These are phyloP conservation scores for Trimorus sp. DNA, from an alignment of 2,888 invertebrate species.

Conservation along the genomic window DNA sequence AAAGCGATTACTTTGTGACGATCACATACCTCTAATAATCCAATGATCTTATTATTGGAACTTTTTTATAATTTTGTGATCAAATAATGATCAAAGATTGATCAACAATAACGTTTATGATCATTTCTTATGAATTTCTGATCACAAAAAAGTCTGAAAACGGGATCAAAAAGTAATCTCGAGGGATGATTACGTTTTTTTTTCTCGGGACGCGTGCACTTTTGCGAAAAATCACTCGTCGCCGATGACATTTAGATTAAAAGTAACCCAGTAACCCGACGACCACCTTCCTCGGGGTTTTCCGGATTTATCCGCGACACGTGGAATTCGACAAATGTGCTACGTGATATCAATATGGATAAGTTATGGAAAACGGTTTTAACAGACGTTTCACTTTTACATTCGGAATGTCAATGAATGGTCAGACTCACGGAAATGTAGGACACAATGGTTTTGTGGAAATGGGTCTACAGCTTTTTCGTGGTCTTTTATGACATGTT, in stretches of 20 bases:
- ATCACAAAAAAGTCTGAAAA: too few species aligned
- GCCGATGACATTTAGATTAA: slow-evolving; percentile 50
- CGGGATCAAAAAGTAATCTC: too few species aligned
- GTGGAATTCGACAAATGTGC: slow-evolving; percentile 66
- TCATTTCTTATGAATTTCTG: too few species aligned
- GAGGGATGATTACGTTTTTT: not conserved
- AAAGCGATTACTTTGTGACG: too few species aligned
- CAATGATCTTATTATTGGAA: too few species aligned
- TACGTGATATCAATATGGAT: slow-evolving; percentile 63
- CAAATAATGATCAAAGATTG: too few species aligned
- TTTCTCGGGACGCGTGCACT: not conserved
- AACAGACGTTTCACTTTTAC: slow-evolving; percentile 54
- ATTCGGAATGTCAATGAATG: slow-evolving; percentile 10
- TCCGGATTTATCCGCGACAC: slow-evolving; percentile 74
- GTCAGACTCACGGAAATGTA: not conserved
- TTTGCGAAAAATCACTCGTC: slow-evolving; percentile 42
- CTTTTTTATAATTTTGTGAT: too few species aligned
- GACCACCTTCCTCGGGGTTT: slow-evolving; percentile 66
- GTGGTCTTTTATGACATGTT: too few species aligned
- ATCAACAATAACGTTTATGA: too few species aligned
- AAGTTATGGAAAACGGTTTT: slow-evolving; percentile 35
- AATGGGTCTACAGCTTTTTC: too few species aligned
- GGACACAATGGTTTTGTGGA: too few species aligned
- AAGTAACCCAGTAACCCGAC: slow-evolving; percentile 44
- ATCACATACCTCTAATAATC: too few species aligned